phyloP scores from a whole-genome alignment of 30 jellyfish, hydroid and myxozoan genomes.

The Hydra vulgaris region DNA sequence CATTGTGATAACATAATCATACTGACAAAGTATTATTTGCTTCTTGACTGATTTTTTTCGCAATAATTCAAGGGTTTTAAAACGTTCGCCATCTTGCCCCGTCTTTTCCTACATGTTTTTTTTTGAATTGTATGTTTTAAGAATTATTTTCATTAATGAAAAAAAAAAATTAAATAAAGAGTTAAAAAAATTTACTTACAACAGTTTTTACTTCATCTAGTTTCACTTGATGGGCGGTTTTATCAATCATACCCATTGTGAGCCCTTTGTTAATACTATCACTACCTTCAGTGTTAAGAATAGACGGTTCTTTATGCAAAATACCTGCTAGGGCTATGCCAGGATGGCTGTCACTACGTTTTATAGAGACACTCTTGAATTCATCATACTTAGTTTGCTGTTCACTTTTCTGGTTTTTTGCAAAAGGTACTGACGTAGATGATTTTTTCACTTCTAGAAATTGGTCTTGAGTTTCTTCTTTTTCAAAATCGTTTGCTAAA shows the following conservation, averaged over 20 bases:
- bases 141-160: too few species aligned
- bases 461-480: conserved; percentile 23
- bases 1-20: too few species aligned
- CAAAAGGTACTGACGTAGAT: conserved; percentile 19
- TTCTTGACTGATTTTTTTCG: too few species aligned
- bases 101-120: too few species aligned
- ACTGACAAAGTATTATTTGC: too few species aligned
- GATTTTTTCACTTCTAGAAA: conserved; percentile 34
- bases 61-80: too few species aligned
- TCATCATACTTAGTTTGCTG: neutral
- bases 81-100: too few species aligned
- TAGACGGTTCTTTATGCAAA: conserved; percentile 26
- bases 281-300: conserved; percentile 24
- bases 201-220: conserved; percentile 39
- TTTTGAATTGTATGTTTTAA: too few species aligned
- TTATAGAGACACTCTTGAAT: neutral
- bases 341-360: conserved; percentile 41
- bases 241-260: conserved; percentile 80
- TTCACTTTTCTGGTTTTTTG: neutral
- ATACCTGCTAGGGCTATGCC: conserved; percentile 83
- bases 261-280: conserved; percentile 76
- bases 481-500: conserved; percentile 66
- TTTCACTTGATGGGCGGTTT: conserved; percentile 17
- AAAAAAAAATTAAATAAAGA: too few species aligned
- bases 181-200: too few species aligned